Evolutionary conservation across 2,888 invertebrate genomes (phyloP).

Genomic region (Adineta ricciae): DNA sequence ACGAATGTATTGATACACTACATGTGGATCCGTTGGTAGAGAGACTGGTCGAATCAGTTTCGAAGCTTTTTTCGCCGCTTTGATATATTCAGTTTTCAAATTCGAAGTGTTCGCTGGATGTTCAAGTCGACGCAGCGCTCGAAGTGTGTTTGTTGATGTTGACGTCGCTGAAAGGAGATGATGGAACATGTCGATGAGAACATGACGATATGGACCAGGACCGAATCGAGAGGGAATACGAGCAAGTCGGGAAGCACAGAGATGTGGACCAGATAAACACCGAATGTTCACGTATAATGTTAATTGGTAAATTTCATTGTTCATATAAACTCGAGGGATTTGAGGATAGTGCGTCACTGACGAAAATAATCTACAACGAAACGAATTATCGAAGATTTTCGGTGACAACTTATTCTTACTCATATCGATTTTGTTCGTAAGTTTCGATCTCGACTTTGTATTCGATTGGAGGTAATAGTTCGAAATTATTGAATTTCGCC

Average conservation of each 20-base stretch:
- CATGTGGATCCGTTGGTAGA: not conserved
- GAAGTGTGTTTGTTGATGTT: not conserved
- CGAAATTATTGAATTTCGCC: slow-evolving; percentile 65
- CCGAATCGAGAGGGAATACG: slow-evolving; percentile 4
- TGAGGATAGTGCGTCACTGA: not conserved
- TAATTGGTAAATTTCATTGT: not conserved
- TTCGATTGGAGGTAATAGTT: slow-evolving; percentile 51
- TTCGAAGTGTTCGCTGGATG: not conserved
- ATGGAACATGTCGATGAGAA: not conserved
- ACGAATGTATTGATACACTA: slow-evolving; percentile 41
- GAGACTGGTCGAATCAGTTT: not conserved
- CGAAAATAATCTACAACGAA: not conserved
- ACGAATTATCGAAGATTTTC: not conserved
- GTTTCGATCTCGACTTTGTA: slow-evolving; percentile 32
- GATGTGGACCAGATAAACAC: not conserved
- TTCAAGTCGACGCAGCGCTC: slow-evolving; percentile 14
- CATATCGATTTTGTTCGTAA: slow-evolving; percentile 38
- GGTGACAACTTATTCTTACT: not conserved
- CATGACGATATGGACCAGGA: not conserved
- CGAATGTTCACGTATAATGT: not conserved
- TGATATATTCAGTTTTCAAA: not conserved
- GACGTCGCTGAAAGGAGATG: not conserved
- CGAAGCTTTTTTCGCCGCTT: not conserved
- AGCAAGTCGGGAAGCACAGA: not conserved
- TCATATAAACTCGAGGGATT: not conserved